These are phyloP conservation scores for Eristalinus aeneus DNA, from an alignment of 2,888 invertebrate species.

Conservation along the genomic window DNA sequence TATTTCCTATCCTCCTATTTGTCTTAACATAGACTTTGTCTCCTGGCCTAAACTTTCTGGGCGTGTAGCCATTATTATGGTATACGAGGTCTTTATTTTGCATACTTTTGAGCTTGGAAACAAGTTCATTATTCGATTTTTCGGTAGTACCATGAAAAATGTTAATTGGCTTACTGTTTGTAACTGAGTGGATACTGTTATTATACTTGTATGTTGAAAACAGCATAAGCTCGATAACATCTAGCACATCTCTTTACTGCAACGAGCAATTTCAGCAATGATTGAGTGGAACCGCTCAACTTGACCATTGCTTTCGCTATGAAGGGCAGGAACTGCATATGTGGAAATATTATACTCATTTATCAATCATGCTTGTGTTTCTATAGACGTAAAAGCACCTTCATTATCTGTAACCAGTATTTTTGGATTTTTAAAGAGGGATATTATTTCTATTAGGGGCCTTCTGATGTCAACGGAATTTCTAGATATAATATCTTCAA, in stretches of 20 bases:
- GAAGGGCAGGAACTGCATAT: slow-evolving; percentile 20
- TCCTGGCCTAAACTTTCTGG: too few relatives aligned
- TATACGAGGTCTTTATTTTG: neutral
- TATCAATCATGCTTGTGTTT: neutral
- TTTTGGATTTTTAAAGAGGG: slow-evolving; percentile 3
- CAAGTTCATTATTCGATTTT: too few relatives aligned
- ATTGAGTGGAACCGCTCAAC: slow-evolving; percentile 22
- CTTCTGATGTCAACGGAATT: slow-evolving; percentile 6
- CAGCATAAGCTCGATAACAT: too few relatives aligned
- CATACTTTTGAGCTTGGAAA: too few relatives aligned
- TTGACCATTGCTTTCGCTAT: slow-evolving; percentile 28
- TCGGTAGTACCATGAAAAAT: too few relatives aligned
- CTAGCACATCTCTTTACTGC: too few relatives aligned
- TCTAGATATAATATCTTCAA: neutral
- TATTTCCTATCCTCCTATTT: too few relatives aligned
- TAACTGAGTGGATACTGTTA: slow-evolving; percentile 18
- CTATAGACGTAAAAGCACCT: slow-evolving; percentile 12
- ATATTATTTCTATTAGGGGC: slow-evolving; percentile 20
- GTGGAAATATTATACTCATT: slow-evolving; percentile 12
- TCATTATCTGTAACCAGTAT: slow-evolving; percentile 16
- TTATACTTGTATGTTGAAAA: slow-evolving; percentile 8
- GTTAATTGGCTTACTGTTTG: neutral
- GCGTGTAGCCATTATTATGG: too few relatives aligned
- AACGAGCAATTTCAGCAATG: slow-evolving; percentile 22
- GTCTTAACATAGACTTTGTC: too few relatives aligned